Evolutionary conservation across 2,888 invertebrate genomes (phyloP).

Genomic region (Cetonia aurata): DNA sequence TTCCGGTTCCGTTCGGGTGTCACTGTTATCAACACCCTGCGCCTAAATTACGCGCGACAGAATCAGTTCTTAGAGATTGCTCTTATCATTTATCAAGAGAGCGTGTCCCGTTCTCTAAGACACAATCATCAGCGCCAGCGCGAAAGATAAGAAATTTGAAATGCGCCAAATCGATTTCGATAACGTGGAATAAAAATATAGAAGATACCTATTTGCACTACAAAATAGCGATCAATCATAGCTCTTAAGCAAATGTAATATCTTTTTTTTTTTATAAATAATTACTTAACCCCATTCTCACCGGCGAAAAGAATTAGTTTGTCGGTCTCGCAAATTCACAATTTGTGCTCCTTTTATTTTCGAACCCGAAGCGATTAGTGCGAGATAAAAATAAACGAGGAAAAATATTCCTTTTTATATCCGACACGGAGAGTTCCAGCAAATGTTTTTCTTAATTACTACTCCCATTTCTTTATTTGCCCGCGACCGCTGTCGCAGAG

Average conservation of each 20-base stretch:
- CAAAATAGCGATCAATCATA: no score
- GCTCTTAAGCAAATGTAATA: no score
- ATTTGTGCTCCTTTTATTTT: slow-evolving; percentile 9
- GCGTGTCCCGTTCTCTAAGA: slow-evolving; percentile 41
- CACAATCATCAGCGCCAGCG: slow-evolving; percentile 16
- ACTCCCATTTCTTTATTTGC: slow-evolving; percentile 40
- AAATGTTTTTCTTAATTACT: slow-evolving; percentile 46
- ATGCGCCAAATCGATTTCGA: not conserved
- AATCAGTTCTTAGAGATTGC: slow-evolving; percentile 52
- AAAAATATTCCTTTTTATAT: slow-evolving; percentile 14
- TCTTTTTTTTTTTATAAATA: no score
- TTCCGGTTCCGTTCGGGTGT: slow-evolving; percentile 58
- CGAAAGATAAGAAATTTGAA: slow-evolving; percentile 24
- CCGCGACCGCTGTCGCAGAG: slow-evolving; percentile 19
- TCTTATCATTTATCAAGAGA: slow-evolving; percentile 47
- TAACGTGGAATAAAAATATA: not conserved
- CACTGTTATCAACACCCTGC: slow-evolving; percentile 49
- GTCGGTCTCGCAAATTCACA: not conserved
- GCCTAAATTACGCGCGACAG: slow-evolving; percentile 39
- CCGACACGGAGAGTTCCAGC: slow-evolving; percentile 5
- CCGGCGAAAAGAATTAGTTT: not conserved
- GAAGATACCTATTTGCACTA: not conserved
- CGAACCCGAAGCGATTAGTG: slow-evolving; percentile 30
- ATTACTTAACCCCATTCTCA: no score
- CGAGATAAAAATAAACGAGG: slow-evolving; percentile 30